Conservation (phyloP, 2,113 vertebrate species). For the Nicator chloris region DNA sequence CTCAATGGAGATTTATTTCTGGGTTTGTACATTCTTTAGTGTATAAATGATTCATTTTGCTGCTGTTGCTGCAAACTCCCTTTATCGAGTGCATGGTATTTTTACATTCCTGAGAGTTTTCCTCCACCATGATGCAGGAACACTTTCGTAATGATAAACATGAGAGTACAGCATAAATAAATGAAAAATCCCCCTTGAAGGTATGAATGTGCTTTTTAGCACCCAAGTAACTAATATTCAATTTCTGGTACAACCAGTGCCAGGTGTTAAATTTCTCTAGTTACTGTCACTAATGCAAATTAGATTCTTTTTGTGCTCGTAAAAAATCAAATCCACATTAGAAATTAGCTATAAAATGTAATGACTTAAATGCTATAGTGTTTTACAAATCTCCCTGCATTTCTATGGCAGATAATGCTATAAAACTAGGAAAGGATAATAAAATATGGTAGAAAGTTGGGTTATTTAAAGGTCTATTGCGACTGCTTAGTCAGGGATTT, state of each 20-base stretch:
- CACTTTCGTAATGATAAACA: slow-evolving; percentile 76
- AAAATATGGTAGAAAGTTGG: slow-evolving; percentile 78
- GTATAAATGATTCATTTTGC: slow-evolving; percentile 69
- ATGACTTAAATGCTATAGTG: slow-evolving; percentile 86
- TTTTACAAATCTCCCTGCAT: slow-evolving; percentile 84
- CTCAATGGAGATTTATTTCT: slow-evolving; percentile 39
- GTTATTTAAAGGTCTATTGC: slow-evolving; percentile 84
- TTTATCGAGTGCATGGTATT: slow-evolving; percentile 30
- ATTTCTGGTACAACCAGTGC: slow-evolving; percentile 77
- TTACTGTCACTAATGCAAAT: slow-evolving; percentile 89
- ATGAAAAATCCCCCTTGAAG: slow-evolving; percentile 76
- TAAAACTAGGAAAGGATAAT: slow-evolving; percentile 79
- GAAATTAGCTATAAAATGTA: slow-evolving; percentile 88
- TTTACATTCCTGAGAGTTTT: slow-evolving; percentile 67
- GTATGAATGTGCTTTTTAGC: slow-evolving; percentile 73
- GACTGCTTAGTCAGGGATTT: slow-evolving; percentile 75
- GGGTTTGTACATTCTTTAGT: slow-evolving; percentile 42
- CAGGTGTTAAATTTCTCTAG: slow-evolving; percentile 88
- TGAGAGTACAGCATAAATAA: slow-evolving; percentile 73
- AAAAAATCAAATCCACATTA: slow-evolving; percentile 89
- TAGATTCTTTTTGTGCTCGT: slow-evolving; percentile 82
- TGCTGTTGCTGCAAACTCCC: slow-evolving; percentile 38
- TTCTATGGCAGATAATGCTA: slow-evolving; percentile 76
- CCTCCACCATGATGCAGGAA: slow-evolving; percentile 65
- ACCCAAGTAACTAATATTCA: slow-evolving; percentile 81